These are phyloP conservation scores for Aporophyla lueneburgensis DNA, from an alignment of 2,888 invertebrate species.

Conservation along the genomic window DNA sequence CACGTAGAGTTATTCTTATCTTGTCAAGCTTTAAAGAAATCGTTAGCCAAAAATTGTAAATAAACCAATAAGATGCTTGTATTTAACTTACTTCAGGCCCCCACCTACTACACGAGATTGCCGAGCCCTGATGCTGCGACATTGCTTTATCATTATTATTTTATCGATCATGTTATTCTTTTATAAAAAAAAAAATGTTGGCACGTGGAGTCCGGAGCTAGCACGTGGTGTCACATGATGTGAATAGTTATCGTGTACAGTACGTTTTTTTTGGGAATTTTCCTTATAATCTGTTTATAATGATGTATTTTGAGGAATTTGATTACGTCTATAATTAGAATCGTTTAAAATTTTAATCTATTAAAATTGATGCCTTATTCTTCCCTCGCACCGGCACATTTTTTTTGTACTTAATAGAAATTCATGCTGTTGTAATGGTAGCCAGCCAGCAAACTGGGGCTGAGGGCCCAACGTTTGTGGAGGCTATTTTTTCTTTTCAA, in stretches of 20 bases:
- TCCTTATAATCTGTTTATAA: neutral
- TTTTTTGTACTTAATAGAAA: neutral
- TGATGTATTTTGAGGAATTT: neutral
- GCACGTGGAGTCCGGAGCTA: conserved; percentile 11
- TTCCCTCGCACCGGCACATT: neutral
- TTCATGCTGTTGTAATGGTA: neutral
- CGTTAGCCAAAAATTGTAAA: conserved; percentile 2
- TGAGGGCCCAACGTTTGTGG: neutral
- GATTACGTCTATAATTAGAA: neutral
- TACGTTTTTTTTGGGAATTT: neutral
- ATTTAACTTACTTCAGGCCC: conserved; percentile 26
- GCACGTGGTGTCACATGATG: conserved; percentile 26
- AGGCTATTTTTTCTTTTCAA: neutral
- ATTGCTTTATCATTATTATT: conserved; percentile 39
- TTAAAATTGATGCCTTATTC: neutral
- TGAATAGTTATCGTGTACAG: conserved; percentile 1
- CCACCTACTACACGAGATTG: conserved; percentile 33
- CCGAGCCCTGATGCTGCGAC: conserved; percentile 12
- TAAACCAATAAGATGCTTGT: conserved; percentile 29
- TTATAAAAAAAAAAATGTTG: conserved; percentile 10
- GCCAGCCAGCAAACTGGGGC: neutral
- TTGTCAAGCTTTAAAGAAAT: conserved; percentile 1
- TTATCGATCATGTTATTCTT: conserved; percentile 32
- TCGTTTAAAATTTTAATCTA: neutral
- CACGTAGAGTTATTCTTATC: conserved; percentile 15